These are phyloP conservation scores for Oreonectes daqikongensis DNA, from an alignment of 2,797 vertebrate species.

Conservation along the genomic window DNA sequence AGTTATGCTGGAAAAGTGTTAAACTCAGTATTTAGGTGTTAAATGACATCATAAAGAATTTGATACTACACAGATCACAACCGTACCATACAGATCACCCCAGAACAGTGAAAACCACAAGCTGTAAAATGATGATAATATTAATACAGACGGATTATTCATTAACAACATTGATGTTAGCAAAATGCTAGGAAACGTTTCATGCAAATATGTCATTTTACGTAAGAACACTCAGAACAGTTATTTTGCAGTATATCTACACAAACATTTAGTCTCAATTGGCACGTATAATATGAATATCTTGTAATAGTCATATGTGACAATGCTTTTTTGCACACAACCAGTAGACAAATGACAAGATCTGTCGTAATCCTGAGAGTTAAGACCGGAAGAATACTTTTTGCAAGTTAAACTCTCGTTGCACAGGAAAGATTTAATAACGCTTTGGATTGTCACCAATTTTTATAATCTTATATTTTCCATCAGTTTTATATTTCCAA, in stretches of 20 bases:
- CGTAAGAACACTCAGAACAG: conserved; percentile 24
- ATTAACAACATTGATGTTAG: conserved; percentile 36
- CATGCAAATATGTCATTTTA: conserved; percentile 41
- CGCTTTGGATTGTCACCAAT: conserved; percentile 37
- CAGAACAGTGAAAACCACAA: conserved; percentile 24
- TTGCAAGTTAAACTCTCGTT: conserved; percentile 32
- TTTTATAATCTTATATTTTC: not conserved
- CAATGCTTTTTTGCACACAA: conserved; percentile 26
- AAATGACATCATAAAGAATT: not conserved
- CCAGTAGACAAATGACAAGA: conserved; percentile 31
- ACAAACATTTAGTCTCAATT: conserved; percentile 35
- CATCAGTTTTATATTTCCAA: conserved; percentile 7
- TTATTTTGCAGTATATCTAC: conserved; percentile 40
- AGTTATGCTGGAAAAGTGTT: not conserved
- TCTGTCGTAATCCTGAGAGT: conserved; percentile 41
- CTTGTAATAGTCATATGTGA: conserved; percentile 19
- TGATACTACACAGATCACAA: not conserved
- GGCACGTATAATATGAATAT: conserved; percentile 19
- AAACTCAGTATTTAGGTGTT: not conserved
- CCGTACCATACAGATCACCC: conserved; percentile 7
- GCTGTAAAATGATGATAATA: conserved; percentile 4
- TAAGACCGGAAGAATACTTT: conserved; percentile 36
- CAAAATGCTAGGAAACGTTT: conserved; percentile 23
- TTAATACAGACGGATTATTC: conserved; percentile 25
- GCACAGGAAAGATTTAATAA: conserved; percentile 26